A percentile compares a stretch with the other conserved stretches of the same genome.
phyloP scores from a whole-genome alignment of 2,113 vertebrate genomes.

The Tragelaphus strepsiceros region DNA sequence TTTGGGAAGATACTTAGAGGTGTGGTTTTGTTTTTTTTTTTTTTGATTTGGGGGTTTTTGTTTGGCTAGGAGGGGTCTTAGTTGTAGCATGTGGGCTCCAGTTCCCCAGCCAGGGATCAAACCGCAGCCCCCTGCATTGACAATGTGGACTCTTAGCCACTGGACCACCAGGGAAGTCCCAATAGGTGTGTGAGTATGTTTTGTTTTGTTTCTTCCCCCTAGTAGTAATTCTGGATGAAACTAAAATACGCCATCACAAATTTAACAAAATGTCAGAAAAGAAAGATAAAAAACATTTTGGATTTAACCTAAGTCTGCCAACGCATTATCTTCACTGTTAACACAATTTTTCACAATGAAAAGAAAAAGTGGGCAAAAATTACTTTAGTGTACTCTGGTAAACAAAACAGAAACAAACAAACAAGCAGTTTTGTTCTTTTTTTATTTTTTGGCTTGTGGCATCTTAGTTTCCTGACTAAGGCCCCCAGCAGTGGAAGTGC shows the following conservation, averaged over 20 bases:
- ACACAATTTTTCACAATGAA: neutral
- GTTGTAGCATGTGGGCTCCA: neutral
- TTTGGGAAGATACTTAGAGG: neutral
- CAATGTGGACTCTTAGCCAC: neutral
- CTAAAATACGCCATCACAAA: neutral
- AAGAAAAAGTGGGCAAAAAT: neutral
- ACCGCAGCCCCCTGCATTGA: neutral
- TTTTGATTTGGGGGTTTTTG: neutral
- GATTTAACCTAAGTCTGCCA: neutral
- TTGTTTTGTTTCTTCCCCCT: neutral
- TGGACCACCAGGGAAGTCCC: neutral
- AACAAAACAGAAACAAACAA: neutral
- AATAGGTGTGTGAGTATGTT: neutral
- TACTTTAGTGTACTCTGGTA: neutral
- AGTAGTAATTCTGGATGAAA: neutral
- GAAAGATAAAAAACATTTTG: neutral
- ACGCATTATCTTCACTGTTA: neutral
- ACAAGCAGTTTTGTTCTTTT: neutral
- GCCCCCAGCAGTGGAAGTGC: neutral
- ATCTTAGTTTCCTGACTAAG: neutral
- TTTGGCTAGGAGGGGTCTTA: neutral
- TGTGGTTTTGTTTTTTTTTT: neutral
- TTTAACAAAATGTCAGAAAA: neutral
- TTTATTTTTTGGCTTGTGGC: neutral
- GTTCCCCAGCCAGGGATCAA: neutral